Evolutionary conservation across 1,140 invertebrate genomes (phyloP).

Genomic region (Listronotus bonariensis): DNA sequence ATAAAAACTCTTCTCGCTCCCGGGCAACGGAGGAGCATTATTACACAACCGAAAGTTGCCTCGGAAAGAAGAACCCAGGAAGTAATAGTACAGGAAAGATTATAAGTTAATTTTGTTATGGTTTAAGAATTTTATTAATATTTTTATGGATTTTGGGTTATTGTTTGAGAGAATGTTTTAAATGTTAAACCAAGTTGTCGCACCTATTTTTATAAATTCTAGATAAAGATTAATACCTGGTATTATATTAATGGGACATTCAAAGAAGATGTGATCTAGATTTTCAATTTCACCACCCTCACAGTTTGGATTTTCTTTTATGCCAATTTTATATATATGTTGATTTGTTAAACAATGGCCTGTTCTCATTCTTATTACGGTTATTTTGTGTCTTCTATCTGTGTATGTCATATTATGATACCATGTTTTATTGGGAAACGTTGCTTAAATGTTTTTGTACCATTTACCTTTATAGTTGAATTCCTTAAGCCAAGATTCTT

Average conservation of each 20-base stretch:
- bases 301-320: conserved; percentile 15
- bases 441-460: conserved; percentile 1
- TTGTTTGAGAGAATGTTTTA: too few species aligned
- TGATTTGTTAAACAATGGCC: conserved; percentile 19
- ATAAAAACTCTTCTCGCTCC: too few species aligned
- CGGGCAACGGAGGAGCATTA: too few species aligned
- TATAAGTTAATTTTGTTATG: too few species aligned
- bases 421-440: conserved; percentile 12
- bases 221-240: conserved; percentile 2
- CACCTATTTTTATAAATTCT: too few species aligned
- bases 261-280: conserved; percentile 28
- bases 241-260: conserved; percentile 19
- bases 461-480: too few species aligned
- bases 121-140: too few species aligned
- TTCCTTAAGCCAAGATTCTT: neutral
- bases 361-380: conserved; percentile 26
- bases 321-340: conserved; percentile 13
- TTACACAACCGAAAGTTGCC: too few species aligned
- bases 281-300: conserved; percentile 10
- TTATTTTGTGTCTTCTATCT: conserved; percentile 20
- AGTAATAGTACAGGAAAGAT: too few species aligned
- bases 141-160: too few species aligned
- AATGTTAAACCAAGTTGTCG: too few species aligned
- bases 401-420: conserved; percentile 3
- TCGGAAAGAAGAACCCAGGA: too few species aligned